phyloP scores from a whole-genome alignment of 2,797 vertebrate genomes.

The Muscicapa comitata region DNA sequence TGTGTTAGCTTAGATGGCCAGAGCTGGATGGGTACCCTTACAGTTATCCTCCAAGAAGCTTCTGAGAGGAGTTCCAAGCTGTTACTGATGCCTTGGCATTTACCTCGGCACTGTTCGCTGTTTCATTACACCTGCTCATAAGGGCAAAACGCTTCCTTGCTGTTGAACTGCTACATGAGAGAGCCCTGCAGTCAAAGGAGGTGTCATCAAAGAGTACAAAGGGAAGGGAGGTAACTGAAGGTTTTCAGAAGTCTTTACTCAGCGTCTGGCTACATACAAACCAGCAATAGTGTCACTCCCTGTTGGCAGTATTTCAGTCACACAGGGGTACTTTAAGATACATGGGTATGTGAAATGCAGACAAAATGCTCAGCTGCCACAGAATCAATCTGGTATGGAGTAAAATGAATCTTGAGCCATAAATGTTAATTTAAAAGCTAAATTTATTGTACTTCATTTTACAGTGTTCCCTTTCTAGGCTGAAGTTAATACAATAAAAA shows the following conservation, averaged over 20 bases:
- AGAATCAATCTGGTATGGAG: not conserved
- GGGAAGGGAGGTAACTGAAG: not conserved
- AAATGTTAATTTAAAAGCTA: conserved; percentile 77
- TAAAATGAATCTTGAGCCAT: not conserved
- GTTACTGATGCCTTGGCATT: not conserved
- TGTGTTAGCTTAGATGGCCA: not conserved
- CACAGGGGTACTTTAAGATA: not conserved
- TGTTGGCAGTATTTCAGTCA: not conserved
- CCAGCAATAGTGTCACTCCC: not conserved
- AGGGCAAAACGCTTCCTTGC: not conserved
- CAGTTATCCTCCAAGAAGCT: not conserved
- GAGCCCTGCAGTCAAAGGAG: not conserved
- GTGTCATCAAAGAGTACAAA: not conserved
- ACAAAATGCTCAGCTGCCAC: not conserved
- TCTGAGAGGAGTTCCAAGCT: not conserved
- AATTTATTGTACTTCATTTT: conserved; percentile 85
- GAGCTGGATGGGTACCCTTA: not conserved
- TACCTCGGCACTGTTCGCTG: fast-evolving
- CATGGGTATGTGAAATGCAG: not conserved
- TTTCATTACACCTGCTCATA: not conserved
- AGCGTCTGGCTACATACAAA: not conserved
- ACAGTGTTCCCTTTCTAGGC: conserved; percentile 72
- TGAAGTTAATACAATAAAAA: conserved; percentile 64
- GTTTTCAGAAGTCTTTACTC: not conserved
- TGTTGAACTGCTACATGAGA: not conserved